A percentile compares a stretch with the other conserved stretches of the same genome.
Evolutionary conservation across 2,797 vertebrate genomes (phyloP).

Genomic region (Enteromius paludinosus): DNA sequence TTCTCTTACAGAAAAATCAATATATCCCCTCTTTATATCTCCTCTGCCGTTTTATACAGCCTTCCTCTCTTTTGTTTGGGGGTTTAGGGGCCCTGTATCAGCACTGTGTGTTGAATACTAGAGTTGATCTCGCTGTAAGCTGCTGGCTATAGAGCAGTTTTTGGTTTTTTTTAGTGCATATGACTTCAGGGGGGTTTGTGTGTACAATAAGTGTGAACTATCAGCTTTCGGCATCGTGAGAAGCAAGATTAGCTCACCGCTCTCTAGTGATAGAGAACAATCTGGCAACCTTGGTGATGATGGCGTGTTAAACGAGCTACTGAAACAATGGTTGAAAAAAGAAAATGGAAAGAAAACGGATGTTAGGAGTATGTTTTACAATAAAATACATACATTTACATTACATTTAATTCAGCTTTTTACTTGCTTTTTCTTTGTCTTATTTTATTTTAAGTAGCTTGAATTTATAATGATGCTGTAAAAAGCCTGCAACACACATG

Average conservation of each 20-base stretch:
- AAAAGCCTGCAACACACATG: no score
- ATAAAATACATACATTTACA: not conserved
- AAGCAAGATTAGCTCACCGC: not conserved
- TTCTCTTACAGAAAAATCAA: slow-evolving; percentile 54
- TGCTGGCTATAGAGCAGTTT: slow-evolving; percentile 10
- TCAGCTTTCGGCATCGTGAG: not conserved
- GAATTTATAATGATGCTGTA: no score
- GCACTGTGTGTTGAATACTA: slow-evolving; percentile 42
- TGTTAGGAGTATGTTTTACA: not conserved
- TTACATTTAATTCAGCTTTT: not conserved
- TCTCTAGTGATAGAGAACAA: not conserved
- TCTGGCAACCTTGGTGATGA: not conserved
- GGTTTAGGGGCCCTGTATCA: slow-evolving; percentile 44
- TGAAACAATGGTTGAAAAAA: not conserved
- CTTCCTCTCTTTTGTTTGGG: slow-evolving; percentile 38
- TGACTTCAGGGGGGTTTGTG: slow-evolving; percentile 5
- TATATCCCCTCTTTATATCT: slow-evolving; percentile 43
- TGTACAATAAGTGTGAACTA: not conserved
- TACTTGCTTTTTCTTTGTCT: not conserved
- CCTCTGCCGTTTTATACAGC: slow-evolving; percentile 42
- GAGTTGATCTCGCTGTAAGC: slow-evolving; percentile 32
- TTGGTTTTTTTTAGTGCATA: not conserved
- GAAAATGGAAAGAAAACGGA: not conserved
- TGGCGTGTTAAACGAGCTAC: not conserved
- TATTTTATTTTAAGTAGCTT: no score